These are phyloP conservation scores for Zelostemma sp. DNA, from an alignment of 1,140 invertebrate species.

Conservation along the genomic window DNA sequence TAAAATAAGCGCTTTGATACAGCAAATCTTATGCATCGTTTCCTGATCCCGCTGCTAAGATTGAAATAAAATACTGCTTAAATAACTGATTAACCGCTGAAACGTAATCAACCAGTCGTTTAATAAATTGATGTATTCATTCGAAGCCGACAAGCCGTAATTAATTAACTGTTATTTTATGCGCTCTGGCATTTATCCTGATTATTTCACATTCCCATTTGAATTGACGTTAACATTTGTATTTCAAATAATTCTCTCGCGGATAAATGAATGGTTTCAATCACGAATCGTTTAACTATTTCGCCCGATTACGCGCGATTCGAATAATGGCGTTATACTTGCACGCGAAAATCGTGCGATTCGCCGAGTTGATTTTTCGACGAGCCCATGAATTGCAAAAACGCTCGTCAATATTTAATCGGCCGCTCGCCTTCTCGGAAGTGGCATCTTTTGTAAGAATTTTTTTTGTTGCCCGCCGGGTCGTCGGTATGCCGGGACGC, in stretches of 20 bases:
- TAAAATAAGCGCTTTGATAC: conserved; percentile 29
- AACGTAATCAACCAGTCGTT: conserved; percentile 42
- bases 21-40: conserved; percentile 35
- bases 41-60: conserved; percentile 31
- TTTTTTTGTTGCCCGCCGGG: conserved; percentile 21
- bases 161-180: conserved; percentile 37
- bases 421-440: conserved; percentile 39
- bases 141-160: conserved; percentile 35
- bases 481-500: conserved; percentile 33
- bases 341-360: conserved; percentile 45
- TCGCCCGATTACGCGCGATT: conserved; percentile 18
- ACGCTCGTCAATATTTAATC: conserved; percentile 32
- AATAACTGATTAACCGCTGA: conserved; percentile 47
- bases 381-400: conserved; percentile 39
- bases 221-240: not conserved
- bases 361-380: conserved; percentile 40
- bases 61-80: conserved; percentile 49
- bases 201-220: not conserved
- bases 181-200: not conserved
- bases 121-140: conserved; percentile 47
- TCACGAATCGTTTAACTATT: not conserved
- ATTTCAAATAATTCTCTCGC: no score
- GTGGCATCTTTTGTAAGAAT: conserved; percentile 20
- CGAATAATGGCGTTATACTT: conserved; percentile 45
- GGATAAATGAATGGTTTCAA: no score